Base-by-base conservation (phyloP, 2,113 vertebrate species). In the Prinia subflava region DNA sequence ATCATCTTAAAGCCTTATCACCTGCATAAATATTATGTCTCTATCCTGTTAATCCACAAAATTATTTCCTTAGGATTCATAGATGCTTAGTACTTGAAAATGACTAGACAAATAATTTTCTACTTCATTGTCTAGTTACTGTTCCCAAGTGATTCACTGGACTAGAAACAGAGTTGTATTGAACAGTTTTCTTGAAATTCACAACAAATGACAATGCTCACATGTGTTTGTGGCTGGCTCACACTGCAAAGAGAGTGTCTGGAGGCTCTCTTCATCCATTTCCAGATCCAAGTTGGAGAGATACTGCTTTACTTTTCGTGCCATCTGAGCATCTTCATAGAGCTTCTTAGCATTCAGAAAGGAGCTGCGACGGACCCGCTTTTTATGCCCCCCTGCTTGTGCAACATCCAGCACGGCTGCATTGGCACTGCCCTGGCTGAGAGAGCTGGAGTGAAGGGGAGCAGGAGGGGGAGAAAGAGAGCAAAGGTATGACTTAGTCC, bases 331-430 rank as follows among this genome's bases (percentile, higher is more conserved):
- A 59, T 99, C 99, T 97, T 99, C 99, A 19, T 99, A 99, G 42
- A 99, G 98, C 96, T 99, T 99, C 97, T 99, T 99, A 97, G 99
- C 99, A 67, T 99, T 99, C 50, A 99, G 99, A 97, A 99, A 99
- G 93, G 99, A 99, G 97, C 99, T 99, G 78, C 99, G 99, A 21
- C 99, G 99, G 42, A 99, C 99, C 18, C 99, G 98, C 98, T 99
- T 99, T 97, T 99, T 99, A 95, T 99, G 99, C 13, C 99, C 99
- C 19, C 99, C 99, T 0, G 99, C 97, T 98, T 99, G 99, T 7
- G 98, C 99, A 18, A 99, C 99, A 73, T 99, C 99, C 37, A 99
- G 98, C 94, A 99, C 98, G 0, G 99, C 97, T 25, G 99, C 97
- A 7, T 99, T 99, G 15, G 98, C 98, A 81, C 99, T 99, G 77